These are phyloP conservation scores for Guaruba guarouba DNA, from an alignment of 2,113 vertebrate genomes.

Conservation along the genomic window DNA sequence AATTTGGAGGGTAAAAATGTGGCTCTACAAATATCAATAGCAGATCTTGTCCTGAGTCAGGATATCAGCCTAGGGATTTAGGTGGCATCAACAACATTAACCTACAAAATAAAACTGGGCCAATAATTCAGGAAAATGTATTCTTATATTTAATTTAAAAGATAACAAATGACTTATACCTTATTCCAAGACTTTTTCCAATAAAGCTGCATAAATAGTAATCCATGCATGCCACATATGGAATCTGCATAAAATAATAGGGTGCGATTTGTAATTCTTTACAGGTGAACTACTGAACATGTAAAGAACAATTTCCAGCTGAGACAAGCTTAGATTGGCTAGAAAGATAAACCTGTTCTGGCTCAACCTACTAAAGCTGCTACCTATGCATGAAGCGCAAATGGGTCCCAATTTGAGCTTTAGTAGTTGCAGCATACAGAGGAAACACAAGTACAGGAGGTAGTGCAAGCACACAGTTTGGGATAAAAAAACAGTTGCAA, in stretches of 20 bases:
- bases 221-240: background rate
- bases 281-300: background rate
- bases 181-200: background rate
- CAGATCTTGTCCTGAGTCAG: background rate
- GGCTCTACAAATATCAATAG: background rate
- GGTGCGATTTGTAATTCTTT: slow-evolving; percentile 11
- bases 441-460: background rate
- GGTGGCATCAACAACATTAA: background rate
- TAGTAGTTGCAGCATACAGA: background rate
- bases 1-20: background rate
- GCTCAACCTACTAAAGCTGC: background rate
- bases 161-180: background rate
- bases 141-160: background rate
- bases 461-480: background rate
- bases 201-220: background rate
- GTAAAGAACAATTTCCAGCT: background rate
- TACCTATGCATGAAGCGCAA: background rate
- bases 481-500: background rate
- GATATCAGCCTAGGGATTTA: background rate
- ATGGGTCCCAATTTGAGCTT: background rate
- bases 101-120: background rate
- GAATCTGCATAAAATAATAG: slow-evolving; percentile 24
- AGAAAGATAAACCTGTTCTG: background rate
- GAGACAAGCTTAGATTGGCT: background rate
- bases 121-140: slow-evolving; percentile 12